Base-by-base conservation (phyloP, 2,888 invertebrate genomes). In the Harpalus rufipes region DNA sequence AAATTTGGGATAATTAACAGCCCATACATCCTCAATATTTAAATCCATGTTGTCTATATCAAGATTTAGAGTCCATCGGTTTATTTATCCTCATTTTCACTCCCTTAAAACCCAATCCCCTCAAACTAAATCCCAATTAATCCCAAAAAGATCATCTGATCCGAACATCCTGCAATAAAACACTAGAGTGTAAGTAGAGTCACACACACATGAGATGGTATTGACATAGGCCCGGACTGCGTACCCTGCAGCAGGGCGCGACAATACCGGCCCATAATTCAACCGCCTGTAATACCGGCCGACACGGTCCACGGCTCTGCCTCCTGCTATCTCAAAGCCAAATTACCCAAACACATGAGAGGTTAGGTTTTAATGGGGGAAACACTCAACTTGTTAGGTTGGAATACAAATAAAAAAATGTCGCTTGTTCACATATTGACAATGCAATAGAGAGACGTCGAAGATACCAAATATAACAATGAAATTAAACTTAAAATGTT, bases 221-320 rank as follows among this genome's bases (percentile, higher is more conserved):
- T 68, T 68, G 68, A 68, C 68, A 68, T 39, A 68, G 68, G 68
- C 68, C n/a, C n/a, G 68, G 68, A 12, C 65, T 65, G 32, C 6
- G n/a, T 39, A 41, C 39, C 12, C 25, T 32, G 7, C 39, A 6
- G 32, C n/a, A 68, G 32, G 32, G 21, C 68, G 2, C 41, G 14
- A 68, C 68, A 68, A 68, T 68, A 25, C 63, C 63, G 63, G 68
- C 32, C 68, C 68, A 68, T 68, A 68, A 68, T 39, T 68, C 68
- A 68, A n/a, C 68, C 5, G 68, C 39, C 68, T 68, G 68, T 68
- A 68, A 68, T 68, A 68, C 68, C 41, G 68, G 41, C 68, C 39
- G 68, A 68, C 68, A 68, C 41, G 68, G 68, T 14, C 25, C 41
- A 8, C 14, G 41, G 14, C 25, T 32, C 32, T 12, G 68, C 68